phyloP scores from a whole-genome alignment of 2,888 invertebrate genomes.

The Caenorhabditis sinica region DNA sequence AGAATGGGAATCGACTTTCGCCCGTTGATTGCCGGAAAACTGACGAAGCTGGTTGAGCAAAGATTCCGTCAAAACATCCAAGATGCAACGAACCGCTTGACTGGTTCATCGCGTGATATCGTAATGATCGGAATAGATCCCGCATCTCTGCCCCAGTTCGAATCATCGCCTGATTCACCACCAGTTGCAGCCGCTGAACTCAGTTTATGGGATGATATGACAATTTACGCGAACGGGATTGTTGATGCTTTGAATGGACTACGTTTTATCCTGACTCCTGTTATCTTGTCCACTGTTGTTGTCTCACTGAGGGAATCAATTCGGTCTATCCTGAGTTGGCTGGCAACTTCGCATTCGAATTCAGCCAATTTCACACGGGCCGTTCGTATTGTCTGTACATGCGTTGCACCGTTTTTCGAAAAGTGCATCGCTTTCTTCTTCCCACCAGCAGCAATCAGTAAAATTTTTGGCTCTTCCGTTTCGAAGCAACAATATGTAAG shows the following conservation, averaged over 20 bases:
- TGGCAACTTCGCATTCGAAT: conserved; percentile 64
- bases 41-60: conserved; percentile 74
- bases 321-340: conserved; percentile 71
- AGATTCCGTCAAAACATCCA: conserved; percentile 74
- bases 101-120: conserved; percentile 51
- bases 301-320: conserved; percentile 70
- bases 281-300: conserved; percentile 68
- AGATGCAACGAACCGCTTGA: conserved; percentile 68
- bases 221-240: conserved; percentile 79
- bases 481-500: conserved; percentile 73
- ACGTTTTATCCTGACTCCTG: conserved; percentile 78
- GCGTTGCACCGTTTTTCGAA: conserved; percentile 70
- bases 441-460: conserved; percentile 61
- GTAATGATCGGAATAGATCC: conserved; percentile 64
- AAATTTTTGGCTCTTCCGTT: conserved; percentile 69
- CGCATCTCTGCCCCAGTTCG: conserved; percentile 56
- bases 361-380: conserved; percentile 68
- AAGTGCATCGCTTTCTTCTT: conserved; percentile 71
- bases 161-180: conserved; percentile 53
- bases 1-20: conserved; percentile 83
- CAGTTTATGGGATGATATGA: conserved; percentile 82
- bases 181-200: conserved; percentile 78
- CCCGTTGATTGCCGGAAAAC: conserved; percentile 74
- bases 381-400: conserved; percentile 68
- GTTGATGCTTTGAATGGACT: conserved; percentile 80